Evolutionary conservation across 2,888 invertebrate genomes (phyloP).

Genomic region (Lamellibrachia satsuma): DNA sequence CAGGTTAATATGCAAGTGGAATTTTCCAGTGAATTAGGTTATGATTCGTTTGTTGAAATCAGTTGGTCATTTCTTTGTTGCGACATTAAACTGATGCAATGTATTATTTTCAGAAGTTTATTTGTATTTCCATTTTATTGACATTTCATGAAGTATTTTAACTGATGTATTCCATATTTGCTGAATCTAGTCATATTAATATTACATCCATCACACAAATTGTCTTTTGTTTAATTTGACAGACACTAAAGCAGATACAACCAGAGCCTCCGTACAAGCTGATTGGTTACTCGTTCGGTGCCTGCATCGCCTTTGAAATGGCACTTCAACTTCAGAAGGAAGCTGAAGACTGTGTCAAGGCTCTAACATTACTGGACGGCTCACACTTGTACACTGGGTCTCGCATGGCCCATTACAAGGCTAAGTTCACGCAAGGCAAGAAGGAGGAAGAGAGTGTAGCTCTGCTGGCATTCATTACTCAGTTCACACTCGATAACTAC

Average conservation of each 20-base stretch:
- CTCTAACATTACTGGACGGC: constrained; percentile 87
- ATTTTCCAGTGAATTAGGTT: too few relatives aligned
- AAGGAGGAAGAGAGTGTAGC: constrained; percentile 53
- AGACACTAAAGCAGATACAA: constrained; percentile 80
- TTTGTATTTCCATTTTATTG: too few relatives aligned
- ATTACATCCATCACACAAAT: not conserved
- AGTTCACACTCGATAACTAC: constrained; percentile 49
- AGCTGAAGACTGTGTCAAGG: constrained; percentile 51
- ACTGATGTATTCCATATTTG: not conserved
- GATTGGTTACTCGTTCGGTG: constrained; percentile 95
- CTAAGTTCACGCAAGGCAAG: constrained; percentile 47
- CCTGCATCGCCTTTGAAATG: constrained; percentile 94
- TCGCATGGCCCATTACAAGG: constrained; percentile 59
- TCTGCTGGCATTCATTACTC: constrained; percentile 55
- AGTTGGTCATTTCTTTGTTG: too few relatives aligned
- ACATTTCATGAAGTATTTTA: not conserved
- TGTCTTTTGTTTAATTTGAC: constrained; percentile 37
- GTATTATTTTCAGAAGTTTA: too few relatives aligned
- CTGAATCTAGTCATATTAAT: not conserved
- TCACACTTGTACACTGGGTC: constrained; percentile 68
- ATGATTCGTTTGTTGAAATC: too few relatives aligned
- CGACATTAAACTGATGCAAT: too few relatives aligned
- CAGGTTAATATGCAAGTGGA: too few relatives aligned
- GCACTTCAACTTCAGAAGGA: constrained; percentile 75
- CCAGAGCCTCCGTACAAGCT: constrained; percentile 85